Evolutionary conservation across 2,113 vertebrate genomes (phyloP).

Genomic region (Malurus cyaneus): DNA sequence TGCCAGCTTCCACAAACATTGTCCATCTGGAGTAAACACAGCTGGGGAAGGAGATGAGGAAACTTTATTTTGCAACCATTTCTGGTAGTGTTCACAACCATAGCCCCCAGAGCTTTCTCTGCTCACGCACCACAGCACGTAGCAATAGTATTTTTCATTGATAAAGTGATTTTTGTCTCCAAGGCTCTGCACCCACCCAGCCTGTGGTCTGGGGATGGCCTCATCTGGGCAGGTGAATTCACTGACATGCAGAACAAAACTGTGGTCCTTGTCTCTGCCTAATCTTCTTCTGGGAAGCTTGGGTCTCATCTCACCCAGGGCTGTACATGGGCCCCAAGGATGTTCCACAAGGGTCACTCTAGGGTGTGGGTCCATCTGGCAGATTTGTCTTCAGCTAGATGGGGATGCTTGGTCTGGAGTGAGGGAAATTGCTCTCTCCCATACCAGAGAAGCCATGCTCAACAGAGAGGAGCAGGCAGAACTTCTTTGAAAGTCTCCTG

Average conservation of each 20-base stretch:
- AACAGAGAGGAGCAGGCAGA: neutral
- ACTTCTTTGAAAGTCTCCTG: neutral
- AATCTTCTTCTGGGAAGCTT: too few species aligned
- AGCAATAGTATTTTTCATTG: neutral
- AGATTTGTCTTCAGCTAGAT: neutral
- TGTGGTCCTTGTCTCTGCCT: neutral
- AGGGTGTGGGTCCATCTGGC: neutral
- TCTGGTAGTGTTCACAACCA: neutral
- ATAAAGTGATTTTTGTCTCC: neutral
- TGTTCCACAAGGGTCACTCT: neutral
- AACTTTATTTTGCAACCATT: neutral
- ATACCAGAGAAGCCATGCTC: accelerated
- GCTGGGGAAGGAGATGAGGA: neutral
- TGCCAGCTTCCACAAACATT: neutral
- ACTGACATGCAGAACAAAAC: neutral
- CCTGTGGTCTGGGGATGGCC: neutral
- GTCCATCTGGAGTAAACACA: conserved; percentile 30
- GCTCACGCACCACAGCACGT: neutral
- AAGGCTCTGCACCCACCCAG: accelerated
- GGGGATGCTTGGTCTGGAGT: neutral
- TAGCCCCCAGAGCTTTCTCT: neutral
- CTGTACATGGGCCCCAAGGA: neutral
- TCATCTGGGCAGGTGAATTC: neutral
- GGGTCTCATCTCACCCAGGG: neutral
- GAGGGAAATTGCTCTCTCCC: neutral